Base-by-base conservation (phyloP, 1,140 invertebrate species). In the Pseudomyrmex gracilis region DNA sequence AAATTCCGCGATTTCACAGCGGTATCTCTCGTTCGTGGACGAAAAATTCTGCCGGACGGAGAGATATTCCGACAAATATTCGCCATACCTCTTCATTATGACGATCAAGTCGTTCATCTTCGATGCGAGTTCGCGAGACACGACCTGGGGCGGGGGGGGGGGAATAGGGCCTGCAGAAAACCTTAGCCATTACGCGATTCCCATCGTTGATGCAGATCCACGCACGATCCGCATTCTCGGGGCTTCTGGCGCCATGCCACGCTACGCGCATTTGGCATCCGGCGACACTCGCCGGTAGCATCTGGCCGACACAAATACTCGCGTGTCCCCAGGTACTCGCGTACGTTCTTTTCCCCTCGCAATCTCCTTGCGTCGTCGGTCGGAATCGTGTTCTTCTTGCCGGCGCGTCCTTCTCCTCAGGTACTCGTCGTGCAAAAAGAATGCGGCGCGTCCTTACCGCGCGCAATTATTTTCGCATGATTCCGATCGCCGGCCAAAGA, bases 391-490 rank as follows among this genome's bases (percentile, higher is more conserved):
- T 83, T 74, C 73, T 85, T 85, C 51, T 77, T 77, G 45, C 53
- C 34, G 13, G 12, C 2, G 10, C 53, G 53, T 1, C 34, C 22
- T 51, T 34, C 22, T 51, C 34, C 49, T 60, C 10, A 2, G 10
- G 49, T 55, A 55, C 22, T 20, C 34, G 34, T 78, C 51, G 17
- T 55, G 76, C 86, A 88, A 88, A 82, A 88, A 88, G 86, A 34
- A 34, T 34, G 63, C 10, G 82, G 63, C 10, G 82, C 60, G 71
- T 70, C 70, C 74, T 85, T 85, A 82, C 83, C 85, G 85, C 85
- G 85, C 85, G 86, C 91, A 92, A 93, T 92, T 93, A 93, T 93
- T 92, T 93, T 92, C 88, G 83, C 90, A 92, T 92, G 90, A 91
- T 91, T 90, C 90, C 85, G 92, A 93, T 92, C 91, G 86, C 60